Base-by-base conservation (phyloP, 30 jellyfish, hydroid and myxozoan genomes). In the Aurelia sp. region DNA sequence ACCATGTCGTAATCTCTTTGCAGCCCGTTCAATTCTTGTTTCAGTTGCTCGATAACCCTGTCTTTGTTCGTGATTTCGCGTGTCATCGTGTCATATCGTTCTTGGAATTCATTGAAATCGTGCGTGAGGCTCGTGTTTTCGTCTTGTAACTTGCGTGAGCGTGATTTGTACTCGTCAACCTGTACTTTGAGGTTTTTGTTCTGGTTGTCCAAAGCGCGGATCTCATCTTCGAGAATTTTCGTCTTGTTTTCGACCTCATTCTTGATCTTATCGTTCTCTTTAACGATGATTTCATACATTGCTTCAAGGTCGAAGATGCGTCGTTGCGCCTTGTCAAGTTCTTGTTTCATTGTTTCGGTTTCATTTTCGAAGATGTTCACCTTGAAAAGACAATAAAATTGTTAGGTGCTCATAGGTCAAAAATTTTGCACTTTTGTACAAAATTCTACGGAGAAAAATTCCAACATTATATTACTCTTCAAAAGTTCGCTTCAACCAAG, bases 251-350 rank as follows among this genome's bases (percentile, higher is more conserved):
- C 97, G 19, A 90, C 79, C 13, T 86, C 97, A n/a, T 68, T 58
- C 76, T 81, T 90, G 68, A 90, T 72, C 22, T 77, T 90, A 13
- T 95, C 97, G 74, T 95, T 95, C 81, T 86, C 98, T 31, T 96
- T 91, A 50, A 69, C 94, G 67, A 89, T 80, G 64, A 95, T 95
- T 67, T 95, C 98, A 59, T 81, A 58, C 88, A 72, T 80, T 20
- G 99, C 99, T 86, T 95, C 99, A 63, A 95, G 86, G 44, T 95
- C 99, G 82, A 78, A 95, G 55, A 95, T 72, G 68, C 93, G 93
- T 6, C 98, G 88, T 31, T 75, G 93, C 62, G 97, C 88, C 31
- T 86, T 86, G 67, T 95, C 97, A 41, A 85, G 60, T n/a, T 90
- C 98, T 33, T 78, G 86, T 5, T 90, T 74, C 67, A 81, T 27